Evolutionary conservation across 2,888 invertebrate genomes (phyloP).

Genomic region (Cryptus viduatorius): DNA sequence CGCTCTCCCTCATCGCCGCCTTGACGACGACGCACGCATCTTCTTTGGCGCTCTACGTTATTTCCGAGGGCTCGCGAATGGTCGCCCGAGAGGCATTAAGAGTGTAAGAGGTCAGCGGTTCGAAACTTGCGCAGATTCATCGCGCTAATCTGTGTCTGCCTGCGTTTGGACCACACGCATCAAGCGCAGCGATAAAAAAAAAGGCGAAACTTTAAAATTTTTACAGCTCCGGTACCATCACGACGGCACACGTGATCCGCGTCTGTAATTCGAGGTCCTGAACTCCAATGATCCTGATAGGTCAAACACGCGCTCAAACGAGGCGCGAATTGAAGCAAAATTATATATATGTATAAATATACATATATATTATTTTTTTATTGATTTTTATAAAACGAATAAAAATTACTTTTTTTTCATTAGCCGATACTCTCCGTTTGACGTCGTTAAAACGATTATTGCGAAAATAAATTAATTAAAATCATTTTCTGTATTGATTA

Average conservation of each 20-base stretch:
- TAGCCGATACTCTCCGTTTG: not conserved
- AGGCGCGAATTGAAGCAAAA: conserved; percentile 5
- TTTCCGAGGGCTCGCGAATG: conserved; percentile 53
- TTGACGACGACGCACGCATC: conserved; percentile 40
- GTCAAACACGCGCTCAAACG: not conserved
- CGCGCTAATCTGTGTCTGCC: conserved; percentile 78
- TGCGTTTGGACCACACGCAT: conserved; percentile 74
- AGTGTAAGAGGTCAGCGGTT: conserved; percentile 38
- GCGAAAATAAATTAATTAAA: too few species aligned
- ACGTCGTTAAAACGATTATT: too few species aligned
- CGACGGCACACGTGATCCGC: not conserved
- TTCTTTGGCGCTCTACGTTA: conserved; percentile 14
- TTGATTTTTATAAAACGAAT: not conserved
- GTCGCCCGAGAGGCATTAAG: conserved; percentile 65
- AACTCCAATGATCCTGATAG: not conserved
- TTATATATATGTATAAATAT: not conserved
- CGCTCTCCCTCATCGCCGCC: conserved; percentile 31
- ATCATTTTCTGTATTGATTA: too few species aligned
- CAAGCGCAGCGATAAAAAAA: conserved; percentile 48
- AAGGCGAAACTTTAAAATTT: not conserved
- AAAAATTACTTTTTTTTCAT: not conserved
- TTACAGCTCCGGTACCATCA: not conserved
- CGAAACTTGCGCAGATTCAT: conserved; percentile 75
- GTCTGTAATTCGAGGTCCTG: not conserved
- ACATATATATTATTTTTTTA: not conserved